Conservation (phyloP, 2,888 invertebrate genomes). For the Graphium colonna region DNA sequence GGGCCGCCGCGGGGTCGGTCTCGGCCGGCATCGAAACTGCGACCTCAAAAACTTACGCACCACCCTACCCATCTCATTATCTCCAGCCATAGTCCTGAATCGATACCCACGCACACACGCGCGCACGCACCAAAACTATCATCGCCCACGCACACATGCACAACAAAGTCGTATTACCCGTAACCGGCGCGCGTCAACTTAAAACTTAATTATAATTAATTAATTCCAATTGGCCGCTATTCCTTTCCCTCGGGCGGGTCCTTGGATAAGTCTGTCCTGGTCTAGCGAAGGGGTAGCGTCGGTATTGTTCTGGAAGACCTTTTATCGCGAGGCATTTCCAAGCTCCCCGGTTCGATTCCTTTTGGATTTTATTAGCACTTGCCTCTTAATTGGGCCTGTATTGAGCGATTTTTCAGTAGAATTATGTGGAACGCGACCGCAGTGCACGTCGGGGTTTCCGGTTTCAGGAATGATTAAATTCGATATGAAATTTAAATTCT, state of each 20-base stretch:
- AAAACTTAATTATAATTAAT: conserved; percentile 92
- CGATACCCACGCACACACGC: conserved; percentile 51
- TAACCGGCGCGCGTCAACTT: conserved; percentile 85
- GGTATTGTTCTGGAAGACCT: conserved; percentile 78
- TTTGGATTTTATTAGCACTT: conserved; percentile 74
- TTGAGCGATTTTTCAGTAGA: conserved; percentile 42
- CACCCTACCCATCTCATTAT: conserved; percentile 73
- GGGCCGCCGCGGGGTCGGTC: conserved; percentile 1
- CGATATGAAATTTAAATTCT: too few species aligned
- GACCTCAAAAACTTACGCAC: conserved; percentile 71
- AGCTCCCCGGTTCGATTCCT: conserved; percentile 72
- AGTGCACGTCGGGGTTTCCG: conserved; percentile 11
- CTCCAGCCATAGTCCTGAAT: conserved; percentile 74
- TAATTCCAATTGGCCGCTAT: conserved; percentile 84
- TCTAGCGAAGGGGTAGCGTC: conserved; percentile 57
- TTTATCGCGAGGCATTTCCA: conserved; percentile 74
- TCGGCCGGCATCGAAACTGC: conserved; percentile 36
- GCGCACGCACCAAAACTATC: conserved; percentile 38
- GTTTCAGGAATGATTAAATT: too few species aligned
- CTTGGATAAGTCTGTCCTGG: conserved; percentile 68
- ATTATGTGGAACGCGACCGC: conserved; percentile 5
- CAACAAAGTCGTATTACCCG: conserved; percentile 65
- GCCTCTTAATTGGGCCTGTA: conserved; percentile 70
- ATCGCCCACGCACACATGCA: conserved; percentile 26
- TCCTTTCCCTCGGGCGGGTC: conserved; percentile 59